Percentiles rank a stretch among this genome's conserved stretches.
These are phyloP conservation scores for Tolmerus cingulatus DNA, from an alignment of 2,888 invertebrate genomes.

Conservation along the genomic window DNA sequence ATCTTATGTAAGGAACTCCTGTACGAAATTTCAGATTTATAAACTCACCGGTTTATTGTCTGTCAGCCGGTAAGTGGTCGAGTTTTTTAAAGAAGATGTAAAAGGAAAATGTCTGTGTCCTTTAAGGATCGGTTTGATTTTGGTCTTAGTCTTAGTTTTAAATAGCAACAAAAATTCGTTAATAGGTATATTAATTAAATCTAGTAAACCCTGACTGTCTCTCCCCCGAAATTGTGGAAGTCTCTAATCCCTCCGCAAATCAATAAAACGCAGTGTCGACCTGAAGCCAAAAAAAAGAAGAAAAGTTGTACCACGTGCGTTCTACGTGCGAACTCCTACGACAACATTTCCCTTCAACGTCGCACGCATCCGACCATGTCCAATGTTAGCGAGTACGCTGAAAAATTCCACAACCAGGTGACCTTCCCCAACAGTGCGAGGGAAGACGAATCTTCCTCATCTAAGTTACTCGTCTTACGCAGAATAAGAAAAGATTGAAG, in stretches of 20 bases:
- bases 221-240: not conserved
- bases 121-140: no score
- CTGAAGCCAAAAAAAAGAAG: not conserved
- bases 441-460: not conserved
- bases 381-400: not conserved
- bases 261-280: not conserved
- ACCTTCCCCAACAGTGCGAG: slow-evolving; percentile 5
- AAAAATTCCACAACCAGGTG: slow-evolving; percentile 15
- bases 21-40: no score
- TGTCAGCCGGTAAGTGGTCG: no score
- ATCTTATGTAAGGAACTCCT: no score
- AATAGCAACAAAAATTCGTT: not conserved
- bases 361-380: slow-evolving; percentile 23
- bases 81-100: no score
- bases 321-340: not conserved
- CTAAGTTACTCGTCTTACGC: not conserved
- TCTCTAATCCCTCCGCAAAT: not conserved
- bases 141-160: no score
- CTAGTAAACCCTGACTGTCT: not conserved
- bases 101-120: no score
- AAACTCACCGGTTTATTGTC: no score
- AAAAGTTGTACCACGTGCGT: not conserved
- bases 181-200: not conserved
- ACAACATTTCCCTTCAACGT: not conserved
- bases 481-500: not conserved